Evolutionary conservation across 1,140 invertebrate genomes (phyloP).

Genomic region (Cydia strobilella): DNA sequence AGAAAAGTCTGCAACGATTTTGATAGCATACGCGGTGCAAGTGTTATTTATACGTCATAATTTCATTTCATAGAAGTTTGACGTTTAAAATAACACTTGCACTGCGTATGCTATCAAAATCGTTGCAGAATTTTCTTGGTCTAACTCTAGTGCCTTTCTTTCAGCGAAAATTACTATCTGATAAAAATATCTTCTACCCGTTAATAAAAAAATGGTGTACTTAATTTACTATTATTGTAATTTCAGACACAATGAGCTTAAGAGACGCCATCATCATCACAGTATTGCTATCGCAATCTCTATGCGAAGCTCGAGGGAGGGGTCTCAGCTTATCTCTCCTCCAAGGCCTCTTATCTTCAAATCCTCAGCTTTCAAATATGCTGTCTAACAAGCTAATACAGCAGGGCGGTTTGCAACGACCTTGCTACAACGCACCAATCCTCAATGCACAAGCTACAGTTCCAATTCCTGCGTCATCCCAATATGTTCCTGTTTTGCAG

Average conservation of each 20-base stretch:
- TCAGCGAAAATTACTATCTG: too few species aligned
- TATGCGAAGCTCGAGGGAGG: background rate
- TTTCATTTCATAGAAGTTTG: too few species aligned
- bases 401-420: background rate
- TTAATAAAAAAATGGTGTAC: too few species aligned
- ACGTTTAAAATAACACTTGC: too few species aligned
- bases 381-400: background rate
- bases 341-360: background rate
- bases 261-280: background rate
- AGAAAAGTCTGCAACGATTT: too few species aligned
- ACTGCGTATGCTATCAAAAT: too few species aligned
- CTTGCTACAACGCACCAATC: background rate
- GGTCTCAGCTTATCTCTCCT: background rate
- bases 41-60: too few species aligned
- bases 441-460: background rate
- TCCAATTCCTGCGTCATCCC: background rate
- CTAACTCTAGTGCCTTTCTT: too few species aligned
- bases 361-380: constrained; percentile 13
- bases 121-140: too few species aligned
- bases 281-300: background rate
- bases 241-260: background rate
- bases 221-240: background rate
- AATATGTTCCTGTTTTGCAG: background rate
- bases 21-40: too few species aligned
- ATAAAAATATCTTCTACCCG: too few species aligned